Conservation (phyloP, 2,113 vertebrate genomes). For the Anarhynchus alexandrinus region DNA sequence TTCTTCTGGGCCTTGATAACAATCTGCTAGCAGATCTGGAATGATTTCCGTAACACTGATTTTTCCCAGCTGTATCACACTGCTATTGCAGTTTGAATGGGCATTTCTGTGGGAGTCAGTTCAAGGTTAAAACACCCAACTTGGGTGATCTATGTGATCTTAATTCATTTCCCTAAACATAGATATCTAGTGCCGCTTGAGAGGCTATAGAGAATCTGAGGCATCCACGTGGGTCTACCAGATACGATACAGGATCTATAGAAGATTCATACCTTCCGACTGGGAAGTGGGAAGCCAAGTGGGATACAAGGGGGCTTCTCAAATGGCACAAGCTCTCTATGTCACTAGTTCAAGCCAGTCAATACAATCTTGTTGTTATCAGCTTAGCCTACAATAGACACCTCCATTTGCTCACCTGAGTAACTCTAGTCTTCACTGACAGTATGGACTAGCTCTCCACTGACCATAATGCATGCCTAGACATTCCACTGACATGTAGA, state of each 20-base stretch:
- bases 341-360: neutral
- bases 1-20: neutral
- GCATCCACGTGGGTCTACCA: neutral
- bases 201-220: neutral
- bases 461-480: neutral
- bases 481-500: neutral
- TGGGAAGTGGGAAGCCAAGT: neutral
- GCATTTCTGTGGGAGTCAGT: neutral
- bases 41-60: neutral
- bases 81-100: neutral
- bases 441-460: neutral
- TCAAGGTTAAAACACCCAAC: neutral
- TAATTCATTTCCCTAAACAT: neutral
- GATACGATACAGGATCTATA: neutral
- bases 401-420: neutral
- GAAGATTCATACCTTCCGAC: neutral
- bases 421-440: neutral
- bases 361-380: neutral
- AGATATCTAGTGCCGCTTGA: neutral
- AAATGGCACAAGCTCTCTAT: neutral
- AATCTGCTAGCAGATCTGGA: neutral
- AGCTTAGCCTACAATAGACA: neutral
- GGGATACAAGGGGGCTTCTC: neutral
- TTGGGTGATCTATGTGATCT: neutral
- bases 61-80: neutral